Evolutionary conservation across 2,797 vertebrate species (phyloP).

Genomic region (Clarias pachynema): DNA sequence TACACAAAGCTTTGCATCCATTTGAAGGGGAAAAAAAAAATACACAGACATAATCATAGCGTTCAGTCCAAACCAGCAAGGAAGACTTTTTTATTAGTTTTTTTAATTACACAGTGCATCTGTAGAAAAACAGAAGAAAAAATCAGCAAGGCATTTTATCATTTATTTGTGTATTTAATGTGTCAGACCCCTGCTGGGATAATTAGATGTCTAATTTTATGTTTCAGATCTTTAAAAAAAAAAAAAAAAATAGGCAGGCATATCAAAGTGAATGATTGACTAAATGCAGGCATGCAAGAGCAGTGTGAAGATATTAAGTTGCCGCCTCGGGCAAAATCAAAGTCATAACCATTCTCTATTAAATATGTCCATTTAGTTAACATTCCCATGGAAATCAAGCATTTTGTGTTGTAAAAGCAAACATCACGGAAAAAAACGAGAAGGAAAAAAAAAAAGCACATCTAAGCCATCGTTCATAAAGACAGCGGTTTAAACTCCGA

Average conservation of each 20-base stretch:
- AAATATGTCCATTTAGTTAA: conserved; percentile 34
- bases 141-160: conserved; percentile 19
- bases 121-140: conserved; percentile 15
- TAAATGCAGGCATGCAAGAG: conserved; percentile 27
- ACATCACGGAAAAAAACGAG: conserved; percentile 7
- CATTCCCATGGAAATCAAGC: background rate
- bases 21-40: background rate
- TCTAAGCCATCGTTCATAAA: conserved; percentile 16
- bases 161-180: conserved; percentile 27
- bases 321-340: conserved; percentile 17
- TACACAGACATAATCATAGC: background rate
- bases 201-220: conserved; percentile 47
- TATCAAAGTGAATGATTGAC: conserved; percentile 52
- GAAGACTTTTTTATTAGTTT: too few relatives aligned
- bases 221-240: conserved; percentile 16
- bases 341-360: conserved; percentile 17
- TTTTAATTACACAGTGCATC: background rate
- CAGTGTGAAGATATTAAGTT: conserved; percentile 25
- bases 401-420: background rate
- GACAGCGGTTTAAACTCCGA: conserved; percentile 4
- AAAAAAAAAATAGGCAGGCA: background rate
- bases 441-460: background rate
- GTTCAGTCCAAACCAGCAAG: conserved; percentile 3
- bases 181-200: conserved; percentile 43
- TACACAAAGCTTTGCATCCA: conserved; percentile 16